phyloP scores from a whole-genome alignment of 2,888 invertebrate species.

The Andricus curvator region DNA sequence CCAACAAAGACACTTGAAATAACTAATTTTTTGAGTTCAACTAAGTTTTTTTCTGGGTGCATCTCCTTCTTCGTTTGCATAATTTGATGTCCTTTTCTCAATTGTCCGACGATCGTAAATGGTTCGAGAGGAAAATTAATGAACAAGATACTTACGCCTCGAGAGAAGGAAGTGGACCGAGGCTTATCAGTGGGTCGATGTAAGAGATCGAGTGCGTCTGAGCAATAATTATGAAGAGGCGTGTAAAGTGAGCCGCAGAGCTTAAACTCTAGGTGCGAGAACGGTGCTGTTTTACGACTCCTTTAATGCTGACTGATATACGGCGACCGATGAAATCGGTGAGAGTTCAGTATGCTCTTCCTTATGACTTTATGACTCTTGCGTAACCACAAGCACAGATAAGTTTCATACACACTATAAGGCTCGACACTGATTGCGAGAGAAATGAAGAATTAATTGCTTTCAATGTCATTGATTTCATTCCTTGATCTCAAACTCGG shows the following conservation, averaged over 20 bases:
- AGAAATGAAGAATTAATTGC: too few species aligned
- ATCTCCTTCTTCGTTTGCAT: too few species aligned
- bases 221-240: conserved; percentile 22
- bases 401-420: not conserved
- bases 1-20: too few species aligned
- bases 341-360: conserved; percentile 53
- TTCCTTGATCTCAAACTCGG: not conserved
- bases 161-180: not conserved
- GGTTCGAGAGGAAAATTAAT: not conserved
- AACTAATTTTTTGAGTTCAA: too few species aligned
- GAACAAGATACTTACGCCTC: not conserved
- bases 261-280: conserved; percentile 25
- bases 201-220: not conserved
- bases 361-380: conserved; percentile 58
- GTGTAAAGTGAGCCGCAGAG: not conserved
- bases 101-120: not conserved
- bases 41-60: too few species aligned
- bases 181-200: not conserved
- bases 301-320: conserved; percentile 63
- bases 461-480: too few species aligned
- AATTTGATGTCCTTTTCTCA: not conserved
- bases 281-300: conserved; percentile 58
- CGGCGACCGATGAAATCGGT: conserved; percentile 61
- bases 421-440: too few species aligned
- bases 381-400: conserved; percentile 14